These are phyloP conservation scores for Lutjanus argentimaculatus DNA, from an alignment of 2,797 vertebrate species.

Conservation along the genomic window DNA sequence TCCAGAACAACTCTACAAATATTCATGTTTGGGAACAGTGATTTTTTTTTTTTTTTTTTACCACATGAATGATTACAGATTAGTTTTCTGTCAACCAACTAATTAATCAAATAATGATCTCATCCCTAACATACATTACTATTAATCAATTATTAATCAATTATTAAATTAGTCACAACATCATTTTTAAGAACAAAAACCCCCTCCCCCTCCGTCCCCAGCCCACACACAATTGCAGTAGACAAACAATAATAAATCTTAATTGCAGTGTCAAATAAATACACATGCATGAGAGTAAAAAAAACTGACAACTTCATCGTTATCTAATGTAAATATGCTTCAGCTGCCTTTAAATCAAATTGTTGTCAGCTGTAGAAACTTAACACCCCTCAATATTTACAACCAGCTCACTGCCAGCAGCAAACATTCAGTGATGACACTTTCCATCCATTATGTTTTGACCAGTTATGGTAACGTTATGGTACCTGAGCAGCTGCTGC, in stretches of 20 bases:
- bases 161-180: too few relatives aligned
- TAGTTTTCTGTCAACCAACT: too few relatives aligned
- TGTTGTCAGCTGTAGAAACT: not conserved
- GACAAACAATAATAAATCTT: not conserved
- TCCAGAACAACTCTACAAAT: not conserved
- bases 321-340: not conserved
- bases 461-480: conserved; percentile 19
- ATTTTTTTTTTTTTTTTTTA: too few relatives aligned
- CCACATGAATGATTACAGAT: too few relatives aligned
- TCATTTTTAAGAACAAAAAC: too few relatives aligned
- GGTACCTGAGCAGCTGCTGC: not conserved
- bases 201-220: too few relatives aligned
- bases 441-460: conserved; percentile 13
- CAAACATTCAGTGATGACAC: not conserved
- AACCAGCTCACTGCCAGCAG: not conserved
- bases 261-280: not conserved
- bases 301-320: not conserved
- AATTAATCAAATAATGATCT: too few relatives aligned
- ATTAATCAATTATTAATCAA: too few relatives aligned
- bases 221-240: not conserved
- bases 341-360: not conserved
- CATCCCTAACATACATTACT: too few relatives aligned
- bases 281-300: not conserved
- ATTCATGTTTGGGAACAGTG: not conserved
- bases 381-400: not conserved